Conservation (phyloP, 2,797 vertebrate genomes). For the Leontopithecus rosalia region DNA sequence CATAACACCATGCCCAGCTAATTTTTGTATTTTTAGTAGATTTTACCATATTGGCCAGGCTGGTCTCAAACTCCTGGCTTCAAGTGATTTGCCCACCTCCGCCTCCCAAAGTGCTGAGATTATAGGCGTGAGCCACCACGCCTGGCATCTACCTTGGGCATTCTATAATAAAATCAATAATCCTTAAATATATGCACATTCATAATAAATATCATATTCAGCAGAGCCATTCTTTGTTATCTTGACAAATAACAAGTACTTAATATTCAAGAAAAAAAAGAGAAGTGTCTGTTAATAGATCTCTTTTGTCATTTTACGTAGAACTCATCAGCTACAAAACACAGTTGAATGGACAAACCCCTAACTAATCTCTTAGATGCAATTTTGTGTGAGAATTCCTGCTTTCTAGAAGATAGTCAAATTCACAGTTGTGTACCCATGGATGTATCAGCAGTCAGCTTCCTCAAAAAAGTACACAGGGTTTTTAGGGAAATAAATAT, state of each 20-base stretch:
- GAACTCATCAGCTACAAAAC: neutral
- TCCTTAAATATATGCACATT: fast-evolving
- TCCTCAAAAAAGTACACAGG: neutral
- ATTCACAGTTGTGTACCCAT: fast-evolving
- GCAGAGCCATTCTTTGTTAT: no score
- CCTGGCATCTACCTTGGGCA: fast-evolving
- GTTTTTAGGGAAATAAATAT: neutral
- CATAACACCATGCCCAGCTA: neutral
- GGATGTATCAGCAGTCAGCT: neutral
- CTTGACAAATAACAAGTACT: neutral
- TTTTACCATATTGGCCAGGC: neutral
- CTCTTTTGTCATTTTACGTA: neutral
- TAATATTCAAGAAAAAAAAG: neutral
- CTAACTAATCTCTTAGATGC: fast-evolving
- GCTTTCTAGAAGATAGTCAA: neutral
- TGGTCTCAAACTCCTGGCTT: neutral
- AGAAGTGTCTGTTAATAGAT: no score
- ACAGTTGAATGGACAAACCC: fast-evolving
- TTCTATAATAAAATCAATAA: neutral
- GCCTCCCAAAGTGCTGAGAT: neutral
- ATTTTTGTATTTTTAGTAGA: neutral
- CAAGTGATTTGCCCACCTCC: no score
- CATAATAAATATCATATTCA: neutral
- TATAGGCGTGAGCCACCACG: neutral
- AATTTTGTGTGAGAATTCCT: fast-evolving